Percentiles rank a stretch among this genome's conserved stretches.
These are phyloP conservation scores for Chaetura pelagica DNA, from an alignment of 2,113 vertebrate species.

Conservation along the genomic window DNA sequence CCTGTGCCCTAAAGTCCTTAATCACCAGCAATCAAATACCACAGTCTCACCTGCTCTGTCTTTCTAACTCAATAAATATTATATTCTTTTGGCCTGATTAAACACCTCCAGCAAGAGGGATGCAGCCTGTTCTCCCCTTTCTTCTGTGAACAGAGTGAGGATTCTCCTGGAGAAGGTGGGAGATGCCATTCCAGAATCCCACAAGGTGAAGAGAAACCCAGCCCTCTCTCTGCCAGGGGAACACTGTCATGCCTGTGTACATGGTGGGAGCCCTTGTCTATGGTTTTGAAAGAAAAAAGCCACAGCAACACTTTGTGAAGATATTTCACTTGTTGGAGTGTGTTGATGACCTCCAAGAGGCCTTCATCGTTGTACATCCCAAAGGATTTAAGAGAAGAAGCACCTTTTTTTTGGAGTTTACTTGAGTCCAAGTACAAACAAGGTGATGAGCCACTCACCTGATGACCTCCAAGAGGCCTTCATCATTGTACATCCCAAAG, in stretches of 20 bases:
- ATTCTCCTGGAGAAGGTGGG: not conserved
- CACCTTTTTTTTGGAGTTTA: not conserved
- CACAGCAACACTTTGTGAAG: not conserved
- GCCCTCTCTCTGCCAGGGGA: not conserved
- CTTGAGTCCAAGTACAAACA: not conserved
- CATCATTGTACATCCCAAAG: not conserved
- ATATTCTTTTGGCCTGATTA: not conserved
- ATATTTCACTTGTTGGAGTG: not conserved
- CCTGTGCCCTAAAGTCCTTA: not conserved
- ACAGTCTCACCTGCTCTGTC: not conserved
- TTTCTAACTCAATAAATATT: not conserved
- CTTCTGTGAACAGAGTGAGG: not conserved
- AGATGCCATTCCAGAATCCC: not conserved
- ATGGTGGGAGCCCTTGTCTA: rapidly evolving
- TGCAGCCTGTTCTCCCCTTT: not conserved
- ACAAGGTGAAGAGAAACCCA: not conserved
- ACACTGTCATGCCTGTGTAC: not conserved
- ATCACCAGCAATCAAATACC: not conserved
- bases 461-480: not conserved
- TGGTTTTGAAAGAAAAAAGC: not conserved
- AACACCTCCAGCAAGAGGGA: not conserved
- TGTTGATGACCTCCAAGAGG: not conserved
- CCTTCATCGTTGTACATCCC: not conserved
- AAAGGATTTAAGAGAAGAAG: not conserved
- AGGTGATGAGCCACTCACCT: too few relatives aligned